Evolutionary conservation across 1,140 invertebrate genomes (phyloP).

Genomic region (Mercenaria mercenaria): DNA sequence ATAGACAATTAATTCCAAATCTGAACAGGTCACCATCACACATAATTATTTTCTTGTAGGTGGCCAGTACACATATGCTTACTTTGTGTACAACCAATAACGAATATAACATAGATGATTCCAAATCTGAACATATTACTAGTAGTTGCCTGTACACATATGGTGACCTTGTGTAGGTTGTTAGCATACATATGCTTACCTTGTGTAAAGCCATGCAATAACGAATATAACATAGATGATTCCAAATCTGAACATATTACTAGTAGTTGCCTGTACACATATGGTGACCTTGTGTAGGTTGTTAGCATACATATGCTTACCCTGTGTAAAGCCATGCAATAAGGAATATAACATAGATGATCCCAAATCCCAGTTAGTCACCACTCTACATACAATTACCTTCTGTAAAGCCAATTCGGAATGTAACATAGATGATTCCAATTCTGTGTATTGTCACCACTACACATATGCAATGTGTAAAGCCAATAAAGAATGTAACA

Average conservation of each 20-base stretch:
- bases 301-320: slow-evolving; percentile 92
- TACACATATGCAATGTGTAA: slow-evolving; percentile 95
- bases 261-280: no score
- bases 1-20: no score
- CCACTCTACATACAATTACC: slow-evolving; percentile 85
- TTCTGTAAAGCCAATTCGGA: slow-evolving; percentile 98
- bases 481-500: slow-evolving; percentile 96
- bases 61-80: no score
- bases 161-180: no score
- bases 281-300: no score
- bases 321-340: slow-evolving; percentile 98
- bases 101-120: slow-evolving; percentile 97
- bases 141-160: slow-evolving; percentile 97
- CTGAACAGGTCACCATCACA: no score
- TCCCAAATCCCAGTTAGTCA: slow-evolving; percentile 99
- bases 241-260: no score
- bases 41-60: no score
- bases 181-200: no score
- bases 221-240: slow-evolving; percentile 98
- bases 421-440: slow-evolving; percentile 98
- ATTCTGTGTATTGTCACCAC: slow-evolving; percentile 99
- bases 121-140: slow-evolving; percentile 99
- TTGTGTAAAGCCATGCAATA: slow-evolving; percentile 98
- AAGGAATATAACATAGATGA: slow-evolving; percentile 97
- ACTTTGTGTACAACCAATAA: slow-evolving; percentile 98